Percentiles rank a stretch among this genome's conserved stretches.
phyloP scores from a whole-genome alignment of 2,888 invertebrate species.

The Nomada ferruginata region DNA sequence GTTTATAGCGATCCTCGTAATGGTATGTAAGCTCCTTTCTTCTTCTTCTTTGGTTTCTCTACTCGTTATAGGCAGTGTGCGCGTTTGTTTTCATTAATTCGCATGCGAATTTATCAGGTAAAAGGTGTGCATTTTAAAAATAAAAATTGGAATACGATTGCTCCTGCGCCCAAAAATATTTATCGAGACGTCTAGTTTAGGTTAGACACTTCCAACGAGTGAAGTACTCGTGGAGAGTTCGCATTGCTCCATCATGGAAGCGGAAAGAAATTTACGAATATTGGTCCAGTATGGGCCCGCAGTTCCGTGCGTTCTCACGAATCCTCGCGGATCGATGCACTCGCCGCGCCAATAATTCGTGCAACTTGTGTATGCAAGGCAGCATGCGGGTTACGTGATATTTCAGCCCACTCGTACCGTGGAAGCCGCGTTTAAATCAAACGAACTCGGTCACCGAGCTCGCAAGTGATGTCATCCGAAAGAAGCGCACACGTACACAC shows the following conservation, averaged over 20 bases:
- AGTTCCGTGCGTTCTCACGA: slow-evolving; percentile 14
- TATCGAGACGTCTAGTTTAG: no score
- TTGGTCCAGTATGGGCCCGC: neutral
- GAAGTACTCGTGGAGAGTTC: no score
- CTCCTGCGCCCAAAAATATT: no score
- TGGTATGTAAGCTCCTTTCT: no score
- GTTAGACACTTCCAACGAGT: no score
- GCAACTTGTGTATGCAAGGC: slow-evolving; percentile 20
- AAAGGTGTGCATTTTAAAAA: no score
- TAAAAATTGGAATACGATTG: no score
- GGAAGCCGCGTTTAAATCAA: slow-evolving; percentile 42
- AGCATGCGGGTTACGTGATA: slow-evolving; percentile 53
- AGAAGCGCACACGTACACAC: slow-evolving; percentile 21
- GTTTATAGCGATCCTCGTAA: neutral
- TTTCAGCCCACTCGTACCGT: slow-evolving; percentile 44
- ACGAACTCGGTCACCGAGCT: slow-evolving; percentile 41
- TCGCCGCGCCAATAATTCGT: slow-evolving; percentile 43
- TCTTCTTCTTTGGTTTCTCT: no score
- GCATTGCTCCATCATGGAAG: neutral
- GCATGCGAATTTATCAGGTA: no score
- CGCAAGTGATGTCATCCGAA: slow-evolving; percentile 44
- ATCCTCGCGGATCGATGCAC: slow-evolving; percentile 38
- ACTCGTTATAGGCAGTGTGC: no score
- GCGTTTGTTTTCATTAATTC: no score
- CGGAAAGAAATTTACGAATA: neutral